Evolutionary conservation across 2,113 vertebrate genomes (phyloP).

Genomic region (Sebastes schlegelii): DNA sequence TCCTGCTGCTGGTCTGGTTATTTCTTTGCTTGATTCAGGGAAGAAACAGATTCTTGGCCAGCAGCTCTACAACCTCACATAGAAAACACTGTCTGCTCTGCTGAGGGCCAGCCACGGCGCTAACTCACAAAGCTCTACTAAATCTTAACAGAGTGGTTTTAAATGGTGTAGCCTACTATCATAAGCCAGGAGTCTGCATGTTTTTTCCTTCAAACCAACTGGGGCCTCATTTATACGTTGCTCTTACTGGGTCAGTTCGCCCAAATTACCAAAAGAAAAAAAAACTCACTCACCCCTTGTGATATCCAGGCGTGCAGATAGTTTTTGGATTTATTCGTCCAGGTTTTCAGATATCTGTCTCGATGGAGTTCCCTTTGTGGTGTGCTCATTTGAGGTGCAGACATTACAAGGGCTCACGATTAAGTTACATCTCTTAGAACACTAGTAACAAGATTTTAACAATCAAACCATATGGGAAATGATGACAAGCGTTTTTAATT

Average conservation of each 20-base stretch:
- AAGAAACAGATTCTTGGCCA: slow-evolving; percentile 15
- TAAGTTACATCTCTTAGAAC: not conserved
- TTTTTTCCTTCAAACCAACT: slow-evolving; percentile 20
- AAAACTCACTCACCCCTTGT: not conserved
- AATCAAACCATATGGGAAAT: not conserved
- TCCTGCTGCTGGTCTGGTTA: slow-evolving; percentile 46
- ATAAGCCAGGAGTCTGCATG: slow-evolving; percentile 41
- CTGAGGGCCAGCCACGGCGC: slow-evolving; percentile 27
- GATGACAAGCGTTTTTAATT: slow-evolving; percentile 7
- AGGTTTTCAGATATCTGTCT: not conserved
- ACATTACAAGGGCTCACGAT: not conserved
- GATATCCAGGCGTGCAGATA: too few species aligned
- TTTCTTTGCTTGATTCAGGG: slow-evolving; percentile 9
- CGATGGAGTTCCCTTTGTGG: not conserved
- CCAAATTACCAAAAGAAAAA: not conserved
- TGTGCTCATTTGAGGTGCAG: not conserved
- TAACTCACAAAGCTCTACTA: slow-evolving; percentile 46
- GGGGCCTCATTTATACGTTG: slow-evolving; percentile 19
- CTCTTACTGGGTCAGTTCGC: slow-evolving; percentile 7
- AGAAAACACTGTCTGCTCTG: slow-evolving; percentile 72
- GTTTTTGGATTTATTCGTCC: not conserved
- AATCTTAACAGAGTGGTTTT: slow-evolving; percentile 48
- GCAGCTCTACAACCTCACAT: slow-evolving; percentile 7
- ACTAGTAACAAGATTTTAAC: too few species aligned
- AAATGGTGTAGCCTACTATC: not conserved